Base-by-base conservation (phyloP, 2,797 vertebrate genomes). In the Synaphobranchus kaupii region DNA sequence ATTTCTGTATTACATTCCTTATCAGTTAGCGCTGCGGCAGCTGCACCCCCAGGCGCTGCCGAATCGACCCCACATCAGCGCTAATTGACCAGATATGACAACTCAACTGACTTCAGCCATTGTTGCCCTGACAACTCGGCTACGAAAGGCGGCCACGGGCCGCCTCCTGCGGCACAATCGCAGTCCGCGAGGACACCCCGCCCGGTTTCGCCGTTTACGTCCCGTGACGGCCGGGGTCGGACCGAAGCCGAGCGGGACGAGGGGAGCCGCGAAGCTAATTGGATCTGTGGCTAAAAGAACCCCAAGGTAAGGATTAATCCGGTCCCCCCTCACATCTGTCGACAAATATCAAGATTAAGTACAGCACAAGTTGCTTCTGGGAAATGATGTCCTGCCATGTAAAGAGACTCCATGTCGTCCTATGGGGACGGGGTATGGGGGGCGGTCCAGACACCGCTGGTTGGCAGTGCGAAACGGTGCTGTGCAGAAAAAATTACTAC, bases 81-180 rank as follows among this genome's bases (percentile, higher is more conserved):
- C 34, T 78, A 78, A 48, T 76, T 76, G 73, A 81, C 25, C 76
- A n/a, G 44, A 81, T 81, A 81, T 81, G 78, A 81, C 47, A 81
- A 81, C 47, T n/a, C 44, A 50, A 50, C 78, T 81, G 78, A 48
- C 47, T 81, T 48, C 44, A 48, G 76, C 39, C 76, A 50, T 50
- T 47, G 78, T 50, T 28, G 50, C 82, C 25, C 50, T 54, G 48
- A 34, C 50, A 47, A 81, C 22, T 50, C 17, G 17, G 5, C 4
- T 1, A 56, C 28, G 28, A 17, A 83, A 4, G 48, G 48, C n/a
- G n/a, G 22, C 48, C 48, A 7, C 50, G 48, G 50, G 47, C 25
- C 81, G 12, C 48, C 44, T 15, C 48, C 80, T 6, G 31, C 5
- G 9, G 22, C 6, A 81, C 6, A 81, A 81, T 20, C 20, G 22